These are phyloP conservation scores for Drosophila arizonae DNA, from an alignment of 1,140 invertebrate species.

Conservation along the genomic window DNA sequence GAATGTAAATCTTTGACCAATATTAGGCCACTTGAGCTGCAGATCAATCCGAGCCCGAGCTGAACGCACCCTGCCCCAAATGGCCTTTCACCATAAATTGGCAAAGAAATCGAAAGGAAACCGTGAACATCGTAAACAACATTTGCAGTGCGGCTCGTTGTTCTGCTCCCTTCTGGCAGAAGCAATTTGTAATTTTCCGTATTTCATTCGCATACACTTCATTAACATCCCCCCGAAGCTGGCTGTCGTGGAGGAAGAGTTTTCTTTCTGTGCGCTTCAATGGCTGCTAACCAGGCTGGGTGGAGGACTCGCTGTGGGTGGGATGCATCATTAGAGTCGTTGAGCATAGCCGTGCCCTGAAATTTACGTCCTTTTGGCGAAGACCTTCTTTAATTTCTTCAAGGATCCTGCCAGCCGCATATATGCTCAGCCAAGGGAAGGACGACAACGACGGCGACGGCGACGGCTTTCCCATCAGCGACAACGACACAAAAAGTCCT, in stretches of 20 bases:
- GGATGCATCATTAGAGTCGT: slow-evolving; percentile 75
- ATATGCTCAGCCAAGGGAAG: slow-evolving; percentile 43
- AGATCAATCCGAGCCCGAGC: slow-evolving; percentile 26
- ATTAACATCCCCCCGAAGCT: slow-evolving; percentile 62
- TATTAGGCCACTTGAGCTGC: slow-evolving; percentile 58
- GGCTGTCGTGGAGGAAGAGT: slow-evolving; percentile 52
- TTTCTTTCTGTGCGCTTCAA: slow-evolving; percentile 68
- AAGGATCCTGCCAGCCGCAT: slow-evolving; percentile 60
- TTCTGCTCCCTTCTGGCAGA: slow-evolving; percentile 22
- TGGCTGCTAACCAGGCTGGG: slow-evolving; percentile 53
- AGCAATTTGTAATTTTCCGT: slow-evolving; percentile 80
- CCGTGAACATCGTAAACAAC: slow-evolving; percentile 81
- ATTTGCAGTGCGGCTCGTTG: slow-evolving; percentile 65
- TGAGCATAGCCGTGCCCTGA: slow-evolving; percentile 59
- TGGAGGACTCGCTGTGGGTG: slow-evolving; percentile 33
- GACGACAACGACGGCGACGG: neutral
- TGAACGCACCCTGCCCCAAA: slow-evolving; percentile 35
- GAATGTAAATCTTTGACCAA: slow-evolving; percentile 52
- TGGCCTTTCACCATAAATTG: slow-evolving; percentile 71
- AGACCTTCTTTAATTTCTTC: slow-evolving; percentile 78
- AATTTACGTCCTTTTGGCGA: slow-evolving; percentile 78
- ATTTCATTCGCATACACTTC: slow-evolving; percentile 81
- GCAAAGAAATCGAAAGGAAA: slow-evolving; percentile 81
- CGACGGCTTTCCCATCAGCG: slow-evolving; percentile 57
- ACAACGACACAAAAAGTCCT: slow-evolving; percentile 79